Evolutionary conservation across 2,888 invertebrate species (phyloP).

Genomic region (Sisyra nigra): DNA sequence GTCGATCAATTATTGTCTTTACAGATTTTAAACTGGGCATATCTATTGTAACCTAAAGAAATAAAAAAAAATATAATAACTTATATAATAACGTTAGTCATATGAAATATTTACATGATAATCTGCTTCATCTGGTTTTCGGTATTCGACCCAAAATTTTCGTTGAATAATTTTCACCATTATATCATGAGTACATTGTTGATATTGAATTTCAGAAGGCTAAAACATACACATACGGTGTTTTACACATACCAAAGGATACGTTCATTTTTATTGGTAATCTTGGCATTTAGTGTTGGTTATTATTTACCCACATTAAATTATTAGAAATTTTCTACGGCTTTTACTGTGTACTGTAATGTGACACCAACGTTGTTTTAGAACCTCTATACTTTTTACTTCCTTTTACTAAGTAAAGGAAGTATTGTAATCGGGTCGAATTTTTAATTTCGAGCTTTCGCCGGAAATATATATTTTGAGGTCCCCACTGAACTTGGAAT

Average conservation of each 20-base stretch:
- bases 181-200: constrained; percentile 67
- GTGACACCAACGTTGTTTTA: too few relatives aligned
- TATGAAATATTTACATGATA: constrained; percentile 47
- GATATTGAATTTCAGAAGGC: constrained; percentile 30
- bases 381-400: too few relatives aligned
- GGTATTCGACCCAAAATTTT: constrained; percentile 58
- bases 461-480: too few relatives aligned
- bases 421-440: too few relatives aligned
- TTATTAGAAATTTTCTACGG: too few relatives aligned
- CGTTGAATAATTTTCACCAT: constrained; percentile 63
- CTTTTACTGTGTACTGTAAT: too few relatives aligned
- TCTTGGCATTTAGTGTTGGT: too few relatives aligned
- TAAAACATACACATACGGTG: constrained; percentile 19
- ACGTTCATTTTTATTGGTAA: too few relatives aligned
- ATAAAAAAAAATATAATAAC: constrained; percentile 8
- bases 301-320: too few relatives aligned
- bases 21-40: constrained; percentile 63
- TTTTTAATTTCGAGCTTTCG: too few relatives aligned
- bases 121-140: constrained; percentile 52
- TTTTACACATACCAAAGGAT: neutral
- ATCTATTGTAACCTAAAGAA: constrained; percentile 53
- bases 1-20: constrained; percentile 64
- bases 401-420: too few relatives aligned
- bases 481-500: too few relatives aligned
- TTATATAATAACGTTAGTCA: neutral